phyloP scores from a whole-genome alignment of 2,797 vertebrate genomes.

The Hippopotamyrus pictus region DNA sequence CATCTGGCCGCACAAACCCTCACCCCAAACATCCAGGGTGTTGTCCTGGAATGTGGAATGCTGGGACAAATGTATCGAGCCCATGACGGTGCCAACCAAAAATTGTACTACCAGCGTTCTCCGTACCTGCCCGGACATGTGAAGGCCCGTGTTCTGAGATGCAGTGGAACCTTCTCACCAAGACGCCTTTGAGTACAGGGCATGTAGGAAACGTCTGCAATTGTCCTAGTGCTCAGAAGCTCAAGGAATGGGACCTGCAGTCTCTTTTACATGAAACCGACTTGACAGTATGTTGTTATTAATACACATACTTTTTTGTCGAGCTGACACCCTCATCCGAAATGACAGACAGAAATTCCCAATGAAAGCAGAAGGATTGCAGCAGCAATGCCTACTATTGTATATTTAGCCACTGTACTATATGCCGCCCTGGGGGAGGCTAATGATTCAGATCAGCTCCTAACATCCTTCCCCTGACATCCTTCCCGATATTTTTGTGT shows the following conservation, averaged over 20 bases:
- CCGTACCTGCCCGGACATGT: neutral
- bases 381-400: neutral
- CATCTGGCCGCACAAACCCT: neutral
- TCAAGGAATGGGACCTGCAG: neutral
- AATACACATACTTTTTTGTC: neutral
- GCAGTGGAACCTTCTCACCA: neutral
- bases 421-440: neutral
- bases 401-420: neutral
- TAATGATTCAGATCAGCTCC: neutral
- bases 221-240: neutral
- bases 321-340: neutral
- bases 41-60: conserved; percentile 54
- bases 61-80: conserved; percentile 42
- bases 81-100: conserved; percentile 47
- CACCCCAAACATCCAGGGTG: conserved; percentile 24
- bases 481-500: neutral
- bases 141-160: neutral
- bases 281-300: neutral
- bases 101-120: conserved; percentile 43
- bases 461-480: neutral
- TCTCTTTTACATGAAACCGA: neutral
- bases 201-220: neutral
- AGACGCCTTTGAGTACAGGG: neutral
- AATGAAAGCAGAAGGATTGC: neutral
- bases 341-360: neutral